Evolutionary conservation across 2,797 vertebrate species (phyloP).

Genomic region (Galagoides demidoff): DNA sequence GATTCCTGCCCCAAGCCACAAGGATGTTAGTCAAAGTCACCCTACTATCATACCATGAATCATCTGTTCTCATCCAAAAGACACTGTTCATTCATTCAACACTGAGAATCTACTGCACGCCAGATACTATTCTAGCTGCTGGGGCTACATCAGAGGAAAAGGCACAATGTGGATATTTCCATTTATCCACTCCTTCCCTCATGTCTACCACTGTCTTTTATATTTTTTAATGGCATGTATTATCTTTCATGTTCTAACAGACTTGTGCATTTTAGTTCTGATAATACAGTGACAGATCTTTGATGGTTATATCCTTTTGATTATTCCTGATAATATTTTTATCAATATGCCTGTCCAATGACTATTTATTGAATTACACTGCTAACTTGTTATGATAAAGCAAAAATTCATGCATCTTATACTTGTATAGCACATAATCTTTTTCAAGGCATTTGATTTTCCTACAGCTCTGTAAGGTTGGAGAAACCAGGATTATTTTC

Average conservation of each 20-base stretch:
- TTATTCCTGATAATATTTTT: conserved; percentile 13
- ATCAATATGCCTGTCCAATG: neutral
- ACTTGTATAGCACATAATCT: neutral
- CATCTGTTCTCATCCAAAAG: neutral
- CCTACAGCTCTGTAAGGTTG: neutral
- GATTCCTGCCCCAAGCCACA: neutral
- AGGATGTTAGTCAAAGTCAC: neutral
- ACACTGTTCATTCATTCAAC: neutral
- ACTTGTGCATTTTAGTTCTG: neutral
- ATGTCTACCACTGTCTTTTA: neutral
- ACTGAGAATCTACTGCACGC: neutral
- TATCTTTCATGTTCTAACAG: conserved; percentile 34
- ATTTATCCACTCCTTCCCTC: neutral
- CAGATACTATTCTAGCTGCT: conserved; percentile 12
- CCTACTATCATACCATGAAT: neutral
- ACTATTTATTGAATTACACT: neutral
- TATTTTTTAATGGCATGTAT: conserved; percentile 14
- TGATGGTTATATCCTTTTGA: conserved; percentile 6
- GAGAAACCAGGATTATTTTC: conserved; percentile 4
- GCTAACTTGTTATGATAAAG: neutral
- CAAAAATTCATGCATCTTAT: neutral
- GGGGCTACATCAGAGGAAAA: neutral
- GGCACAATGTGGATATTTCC: neutral
- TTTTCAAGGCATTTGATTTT: conserved; percentile 21
- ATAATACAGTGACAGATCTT: conserved; percentile 9